Base-by-base conservation (phyloP, 1,140 invertebrate genomes). In the Brachystomella parvula region DNA sequence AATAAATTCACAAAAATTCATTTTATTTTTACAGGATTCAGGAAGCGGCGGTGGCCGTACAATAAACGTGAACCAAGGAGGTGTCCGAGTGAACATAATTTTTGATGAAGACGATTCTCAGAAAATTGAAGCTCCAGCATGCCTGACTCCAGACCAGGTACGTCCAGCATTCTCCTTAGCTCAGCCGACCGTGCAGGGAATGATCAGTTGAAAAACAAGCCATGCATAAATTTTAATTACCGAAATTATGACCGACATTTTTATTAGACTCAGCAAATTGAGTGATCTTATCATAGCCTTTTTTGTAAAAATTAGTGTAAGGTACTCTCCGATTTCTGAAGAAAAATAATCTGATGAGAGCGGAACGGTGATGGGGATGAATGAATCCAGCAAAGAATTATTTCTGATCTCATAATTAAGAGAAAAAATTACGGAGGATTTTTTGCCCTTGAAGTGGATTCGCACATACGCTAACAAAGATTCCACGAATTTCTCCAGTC, bases 61-160 rank as follows among this genome's bases (percentile, higher is more conserved):
- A 29, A 31, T 59, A 28, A 24, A 56, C 24, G n/a, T 9, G 9
- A n/a, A 44, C 39, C 9, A n/a, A 9, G 39, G 39, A 44, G 35
- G 47, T 30, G 28, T 3, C 6, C 19, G 30, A 3, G 31, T 21
- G 19, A n/a, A 67, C 29, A 70, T 73, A 17, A 33, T 70, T 9
- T 73, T 73, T 63, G 71, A 73, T 47, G 71, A 73, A 33, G 64
- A 53, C 0, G 64, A 64, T 2, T 64, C 69, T 0, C 0, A 26
- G 1, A n/a, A n/a, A n/a, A n/a, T n/a, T n/a, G 31, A 29, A 21
- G 47, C 56, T 49, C 68, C 71, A 31, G 26, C 58, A 0, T 73
- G 71, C 31, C 39, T 47, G 26, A 68, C 71, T 15, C 66, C 66
- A 24, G 64, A 67, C 26, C 66, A 70, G 62, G 71, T 72, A 44